A percentile compares a stretch with the other conserved stretches of the same genome.
phyloP scores from a whole-genome alignment of 2,113 vertebrate species.

The Neodon shergylaensis region DNA sequence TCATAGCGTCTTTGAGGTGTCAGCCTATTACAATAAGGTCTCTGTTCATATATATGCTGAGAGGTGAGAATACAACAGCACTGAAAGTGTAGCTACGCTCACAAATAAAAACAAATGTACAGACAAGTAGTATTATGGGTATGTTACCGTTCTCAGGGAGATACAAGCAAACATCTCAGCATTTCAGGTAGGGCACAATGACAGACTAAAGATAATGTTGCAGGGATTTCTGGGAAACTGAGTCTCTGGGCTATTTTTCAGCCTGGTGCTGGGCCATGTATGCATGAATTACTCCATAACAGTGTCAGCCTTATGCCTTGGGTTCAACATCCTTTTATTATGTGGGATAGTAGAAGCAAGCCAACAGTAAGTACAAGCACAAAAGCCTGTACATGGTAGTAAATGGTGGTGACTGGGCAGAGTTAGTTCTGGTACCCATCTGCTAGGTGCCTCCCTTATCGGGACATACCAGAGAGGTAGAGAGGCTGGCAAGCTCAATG shows the following conservation, averaged over 20 bases:
- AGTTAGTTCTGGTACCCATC: neutral
- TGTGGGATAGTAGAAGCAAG: neutral
- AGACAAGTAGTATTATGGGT: neutral
- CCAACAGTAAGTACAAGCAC: neutral
- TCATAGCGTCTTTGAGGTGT: neutral
- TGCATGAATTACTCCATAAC: neutral
- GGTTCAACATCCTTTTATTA: neutral
- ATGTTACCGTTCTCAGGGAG: no score
- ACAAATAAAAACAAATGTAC: neutral
- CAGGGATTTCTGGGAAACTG: neutral
- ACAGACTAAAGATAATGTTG: neutral
- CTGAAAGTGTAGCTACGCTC: neutral
- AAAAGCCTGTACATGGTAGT: neutral
- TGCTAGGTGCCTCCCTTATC: rapidly evolving
- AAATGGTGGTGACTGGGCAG: no score
- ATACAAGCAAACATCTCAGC: neutral
- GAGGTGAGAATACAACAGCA: neutral
- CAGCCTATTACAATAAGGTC: neutral
- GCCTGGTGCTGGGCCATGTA: neutral
- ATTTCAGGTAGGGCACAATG: neutral
- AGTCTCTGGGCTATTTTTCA: neutral
- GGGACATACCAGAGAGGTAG: neutral
- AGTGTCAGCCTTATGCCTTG: neutral
- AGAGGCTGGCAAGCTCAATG: neutral
- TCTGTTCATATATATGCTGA: neutral